These are phyloP conservation scores for Mormyrops boulengeri DNA, from an alignment of 2,797 vertebrate species.

Conservation along the genomic window DNA sequence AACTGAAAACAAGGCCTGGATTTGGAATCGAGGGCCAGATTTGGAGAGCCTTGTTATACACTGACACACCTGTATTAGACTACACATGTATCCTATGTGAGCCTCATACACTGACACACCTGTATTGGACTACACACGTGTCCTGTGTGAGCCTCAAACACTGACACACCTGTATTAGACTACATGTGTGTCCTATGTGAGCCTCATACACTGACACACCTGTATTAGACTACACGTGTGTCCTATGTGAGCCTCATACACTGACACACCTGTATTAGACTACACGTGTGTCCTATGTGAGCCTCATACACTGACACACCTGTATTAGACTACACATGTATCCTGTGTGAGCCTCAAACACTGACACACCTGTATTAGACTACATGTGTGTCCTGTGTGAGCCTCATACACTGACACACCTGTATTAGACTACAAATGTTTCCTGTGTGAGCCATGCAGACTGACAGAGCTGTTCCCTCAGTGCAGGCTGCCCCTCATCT, in stretches of 20 bases:
- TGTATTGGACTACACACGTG: background rate
- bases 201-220: no score
- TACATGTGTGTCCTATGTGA: background rate
- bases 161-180: background rate
- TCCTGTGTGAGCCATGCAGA: background rate
- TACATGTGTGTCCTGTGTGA: background rate
- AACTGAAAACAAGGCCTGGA: background rate
- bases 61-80: background rate
- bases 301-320: no score
- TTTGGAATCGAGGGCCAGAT: background rate
- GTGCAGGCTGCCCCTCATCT: conserved; percentile 83
- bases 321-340: background rate
- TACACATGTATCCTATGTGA: background rate
- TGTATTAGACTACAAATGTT: background rate
- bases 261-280: background rate
- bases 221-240: background rate
- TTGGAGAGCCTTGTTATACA: background rate
- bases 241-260: background rate
- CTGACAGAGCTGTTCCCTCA: conserved; percentile 20
- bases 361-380: background rate
- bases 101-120: background rate
- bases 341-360: background rate
- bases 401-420: background rate
- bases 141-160: background rate
- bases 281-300: background rate